These are phyloP conservation scores for Lycorma delicatula DNA, from an alignment of 1,140 invertebrate genomes.

Conservation along the genomic window DNA sequence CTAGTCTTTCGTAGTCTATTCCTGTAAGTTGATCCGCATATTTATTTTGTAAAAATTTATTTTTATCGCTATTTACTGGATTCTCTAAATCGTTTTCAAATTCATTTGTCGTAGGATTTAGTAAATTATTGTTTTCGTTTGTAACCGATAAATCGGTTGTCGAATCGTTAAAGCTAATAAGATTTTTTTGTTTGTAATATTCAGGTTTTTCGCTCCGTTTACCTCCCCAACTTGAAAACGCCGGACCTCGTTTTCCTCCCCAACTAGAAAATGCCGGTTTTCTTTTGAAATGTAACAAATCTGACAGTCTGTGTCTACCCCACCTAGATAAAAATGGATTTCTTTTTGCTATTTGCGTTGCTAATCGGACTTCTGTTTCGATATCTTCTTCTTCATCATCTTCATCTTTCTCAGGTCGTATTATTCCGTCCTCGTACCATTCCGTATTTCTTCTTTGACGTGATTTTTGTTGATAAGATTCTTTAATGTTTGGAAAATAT, in stretches of 20 bases:
- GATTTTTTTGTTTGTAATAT: background rate
- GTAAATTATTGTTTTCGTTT: too few relatives aligned
- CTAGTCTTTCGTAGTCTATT: too few relatives aligned
- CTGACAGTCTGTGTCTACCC: slow-evolving; percentile 18
- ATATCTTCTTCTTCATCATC: background rate
- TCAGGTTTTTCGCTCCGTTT: slow-evolving; percentile 14
- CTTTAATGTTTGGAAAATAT: background rate
- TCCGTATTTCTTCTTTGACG: background rate
- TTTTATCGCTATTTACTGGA: too few relatives aligned
- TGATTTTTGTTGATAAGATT: background rate
- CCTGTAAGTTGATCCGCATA: too few relatives aligned
- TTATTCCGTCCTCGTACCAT: too few relatives aligned
- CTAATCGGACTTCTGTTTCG: background rate
- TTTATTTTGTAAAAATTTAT: too few relatives aligned
- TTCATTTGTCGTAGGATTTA: too few relatives aligned
- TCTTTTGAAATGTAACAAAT: slow-evolving; percentile 12
- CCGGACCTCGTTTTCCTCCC: slow-evolving; percentile 16
- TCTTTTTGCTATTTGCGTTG: slow-evolving; percentile 2
- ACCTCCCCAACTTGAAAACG: slow-evolving; percentile 25
- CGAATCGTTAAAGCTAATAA: background rate
- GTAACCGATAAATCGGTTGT: background rate
- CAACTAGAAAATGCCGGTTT: slow-evolving; percentile 23
- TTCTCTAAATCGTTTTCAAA: too few relatives aligned
- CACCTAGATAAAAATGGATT: slow-evolving; percentile 17
- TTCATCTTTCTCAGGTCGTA: background rate